Base-by-base conservation (phyloP, 2,888 invertebrate species). In the Melanotus villosus region DNA sequence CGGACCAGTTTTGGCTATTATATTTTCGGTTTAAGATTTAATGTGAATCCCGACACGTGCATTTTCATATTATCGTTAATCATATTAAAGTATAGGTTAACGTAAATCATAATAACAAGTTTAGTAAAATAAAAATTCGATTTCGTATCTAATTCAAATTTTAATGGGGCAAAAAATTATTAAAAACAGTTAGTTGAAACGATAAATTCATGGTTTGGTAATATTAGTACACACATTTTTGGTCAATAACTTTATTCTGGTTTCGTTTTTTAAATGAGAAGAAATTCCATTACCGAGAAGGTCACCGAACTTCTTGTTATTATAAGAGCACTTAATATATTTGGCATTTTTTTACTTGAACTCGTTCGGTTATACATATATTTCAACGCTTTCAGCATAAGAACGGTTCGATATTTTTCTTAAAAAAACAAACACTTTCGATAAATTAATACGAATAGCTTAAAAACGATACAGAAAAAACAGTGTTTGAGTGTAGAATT, bases 41-140 rank as follows among this genome's bases (percentile, higher is more conserved):
- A 43, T 43, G 47, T 23, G 47, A n/a, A 23, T 23, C 21, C 12
- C 47, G 57, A 65, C 47, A 41, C 59, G 58, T 34, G 65, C 41
- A 52, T 65, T 65, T 65, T 47, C 23, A n/a, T 23, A 47, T 45
- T 43, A 59, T 59, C 32, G 26, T 59, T 45, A 59, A 59, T 59
- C 59, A 41, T 26, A 26, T 30, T 45, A 59, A 59, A 59, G 59
- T 59, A 59, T 59, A 59, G 59, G 59, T 30, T 59, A 5, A 14
- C 16, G 59, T 26, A 30, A 59, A 59, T 56, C 59, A 43, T 59
- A 59, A 59, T 59, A 59, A 59, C 59, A 43, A 45, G 59, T 30
- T 59, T 14, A n/a, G n/a, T n/a, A n/a, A n/a, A n/a, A n/a, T n/a
- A n/a, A n/a, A 30, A 23, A 32, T 59, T 43, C 59, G 59, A 59